Evolutionary conservation across 2,797 vertebrate genomes (phyloP).

Genomic region (Dermochelys coriacea): DNA sequence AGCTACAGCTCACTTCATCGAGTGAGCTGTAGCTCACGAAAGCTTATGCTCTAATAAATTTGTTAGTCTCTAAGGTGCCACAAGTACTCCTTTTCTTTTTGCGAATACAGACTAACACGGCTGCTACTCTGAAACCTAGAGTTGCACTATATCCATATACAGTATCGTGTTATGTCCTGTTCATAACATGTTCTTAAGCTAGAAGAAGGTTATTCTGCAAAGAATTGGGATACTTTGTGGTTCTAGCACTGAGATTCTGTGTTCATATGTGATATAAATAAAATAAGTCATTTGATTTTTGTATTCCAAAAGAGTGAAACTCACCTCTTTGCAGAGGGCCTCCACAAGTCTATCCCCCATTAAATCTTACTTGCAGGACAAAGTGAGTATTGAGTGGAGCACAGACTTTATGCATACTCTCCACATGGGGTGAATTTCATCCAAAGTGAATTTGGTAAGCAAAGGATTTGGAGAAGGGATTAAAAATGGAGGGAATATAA

Average conservation of each 20-base stretch:
- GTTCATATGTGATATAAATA: not conserved
- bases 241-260: not conserved
- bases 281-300: not conserved
- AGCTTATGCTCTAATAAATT: no score
- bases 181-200: not conserved
- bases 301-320: not conserved
- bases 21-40: no score
- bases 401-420: not conserved
- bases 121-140: no score
- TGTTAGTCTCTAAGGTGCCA: no score
- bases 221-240: not conserved
- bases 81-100: no score
- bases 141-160: not conserved
- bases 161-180: not conserved
- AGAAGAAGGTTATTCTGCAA: not conserved
- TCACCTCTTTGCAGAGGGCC: not conserved
- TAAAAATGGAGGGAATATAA: conserved; percentile 16
- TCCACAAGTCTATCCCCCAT: not conserved
- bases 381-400: not conserved
- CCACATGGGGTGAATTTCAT: not conserved
- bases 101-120: no score
- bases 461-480: not conserved
- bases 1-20: no score
- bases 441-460: not conserved
- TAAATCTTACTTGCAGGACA: not conserved